Evolutionary conservation across 2,113 vertebrate species (phyloP), one percentile per base, ranked within the genome.

Genomic region (Trochalopteron elliotii): DNA sequence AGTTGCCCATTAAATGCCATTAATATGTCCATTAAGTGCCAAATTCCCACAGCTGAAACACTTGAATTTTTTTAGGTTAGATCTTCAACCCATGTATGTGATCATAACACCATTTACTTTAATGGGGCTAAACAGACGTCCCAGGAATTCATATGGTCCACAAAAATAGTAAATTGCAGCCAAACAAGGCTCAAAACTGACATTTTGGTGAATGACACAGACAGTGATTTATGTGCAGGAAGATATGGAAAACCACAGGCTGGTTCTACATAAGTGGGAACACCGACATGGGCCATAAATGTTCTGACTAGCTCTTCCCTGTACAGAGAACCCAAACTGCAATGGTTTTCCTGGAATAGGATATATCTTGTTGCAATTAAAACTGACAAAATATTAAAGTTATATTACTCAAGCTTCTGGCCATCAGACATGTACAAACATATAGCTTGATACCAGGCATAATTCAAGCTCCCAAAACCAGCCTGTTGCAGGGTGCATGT

Each of bases 1-100:
- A 80, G 42, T 55, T 90, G 59, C 77, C 67, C 85, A 86, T 92
- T 90, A 88, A 96, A 85, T 83, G 40, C 71, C 82, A 80, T 93
- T 96, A 94, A 76, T 74, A 50, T 67, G 45, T 83, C 42, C 55
- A 63, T 25, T 61, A 57, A 81, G 59, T 67, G 52, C 56, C 50
- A 49, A 65, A 90, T 24, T 55, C 71, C 24, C 5, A 65, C 74
- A 86, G 44, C 85, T 72, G 60, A 88, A 94, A 45, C n/a, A 68
- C 37, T 87, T 90, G 47, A 42, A 11, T 5, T 75, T 87, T 88
- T 87, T 72, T 42, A 69, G 21, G 16, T 33, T 84, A 42, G 15
- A 7, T 83, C 47, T 60, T 93, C 55, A 70, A 63, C 14, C 49
- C 13, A 16, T 52, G 15, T 64, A 7, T 59, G 52, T 49, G 55